phyloP scores from a whole-genome alignment of 1,140 invertebrate species.

The Drosophila nannoptera region DNA sequence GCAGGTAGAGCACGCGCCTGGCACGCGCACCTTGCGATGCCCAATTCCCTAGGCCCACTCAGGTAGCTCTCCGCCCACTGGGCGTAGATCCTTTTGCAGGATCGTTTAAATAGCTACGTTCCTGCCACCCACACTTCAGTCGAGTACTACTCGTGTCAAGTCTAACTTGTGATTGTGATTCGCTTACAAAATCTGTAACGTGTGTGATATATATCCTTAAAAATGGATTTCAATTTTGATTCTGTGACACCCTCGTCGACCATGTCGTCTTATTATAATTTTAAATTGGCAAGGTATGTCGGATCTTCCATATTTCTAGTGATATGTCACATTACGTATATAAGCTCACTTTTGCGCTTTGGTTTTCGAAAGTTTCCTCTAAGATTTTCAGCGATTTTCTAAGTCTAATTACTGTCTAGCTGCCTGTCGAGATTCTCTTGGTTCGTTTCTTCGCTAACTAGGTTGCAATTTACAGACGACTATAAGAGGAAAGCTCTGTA shows the following conservation, averaged over 20 bases:
- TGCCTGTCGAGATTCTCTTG: neutral
- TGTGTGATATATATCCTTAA: slow-evolving; percentile 43
- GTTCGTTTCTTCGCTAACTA: neutral
- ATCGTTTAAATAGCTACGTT: slow-evolving; percentile 59
- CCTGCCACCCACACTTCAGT: slow-evolving; percentile 41
- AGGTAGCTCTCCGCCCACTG: slow-evolving; percentile 23
- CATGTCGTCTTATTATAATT: slow-evolving; percentile 64
- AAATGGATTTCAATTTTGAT: slow-evolving; percentile 62
- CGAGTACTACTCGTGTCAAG: slow-evolving; percentile 71
- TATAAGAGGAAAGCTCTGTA: neutral
- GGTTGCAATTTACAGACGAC: neutral
- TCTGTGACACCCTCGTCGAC: slow-evolving; percentile 58
- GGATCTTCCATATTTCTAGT: neutral
- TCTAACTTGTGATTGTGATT: slow-evolving; percentile 60
- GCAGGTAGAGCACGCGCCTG: slow-evolving; percentile 66
- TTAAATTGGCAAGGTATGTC: slow-evolving; percentile 67
- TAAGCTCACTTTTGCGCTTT: slow-evolving; percentile 30
- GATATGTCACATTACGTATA: slow-evolving; percentile 1
- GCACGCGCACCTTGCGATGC: slow-evolving; percentile 59
- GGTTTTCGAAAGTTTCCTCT: slow-evolving; percentile 19
- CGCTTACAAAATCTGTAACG: slow-evolving; percentile 5
- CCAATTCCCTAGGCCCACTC: neutral
- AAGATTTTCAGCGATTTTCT: neutral
- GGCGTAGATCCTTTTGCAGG: slow-evolving; percentile 4
- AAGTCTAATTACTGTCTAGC: neutral